Conservation (phyloP, 2,888 invertebrate species). For the Aphidoletes aphidimyza region DNA sequence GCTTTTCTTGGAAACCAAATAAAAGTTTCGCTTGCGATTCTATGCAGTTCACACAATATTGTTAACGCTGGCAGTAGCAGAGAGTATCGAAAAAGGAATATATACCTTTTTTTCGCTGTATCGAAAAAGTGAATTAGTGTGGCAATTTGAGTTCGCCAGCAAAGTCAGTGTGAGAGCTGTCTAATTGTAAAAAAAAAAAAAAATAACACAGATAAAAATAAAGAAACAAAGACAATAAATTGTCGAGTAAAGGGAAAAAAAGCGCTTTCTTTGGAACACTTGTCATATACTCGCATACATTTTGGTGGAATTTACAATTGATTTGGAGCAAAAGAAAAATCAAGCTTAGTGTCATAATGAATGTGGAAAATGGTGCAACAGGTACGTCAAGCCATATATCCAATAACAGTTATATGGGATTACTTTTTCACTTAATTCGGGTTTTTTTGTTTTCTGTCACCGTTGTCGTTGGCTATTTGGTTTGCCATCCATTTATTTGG, state of each 20-base stretch:
- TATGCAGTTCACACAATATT: conserved; percentile 34
- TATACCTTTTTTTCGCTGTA: neutral
- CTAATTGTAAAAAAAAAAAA: conserved; percentile 11
- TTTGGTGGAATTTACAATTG: neutral
- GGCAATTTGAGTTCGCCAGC: neutral
- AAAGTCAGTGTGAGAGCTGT: conserved; percentile 13
- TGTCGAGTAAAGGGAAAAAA: neutral
- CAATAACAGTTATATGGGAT: conserved; percentile 22
- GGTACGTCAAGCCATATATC: conserved; percentile 50
- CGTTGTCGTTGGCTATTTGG: neutral
- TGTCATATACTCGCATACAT: conserved; percentile 1
- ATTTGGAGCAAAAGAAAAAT: neutral
- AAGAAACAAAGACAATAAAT: neutral
- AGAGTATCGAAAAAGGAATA: conserved; percentile 25
- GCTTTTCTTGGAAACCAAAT: conserved; percentile 10
- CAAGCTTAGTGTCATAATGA: conserved; percentile 27
- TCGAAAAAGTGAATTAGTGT: conserved; percentile 40
- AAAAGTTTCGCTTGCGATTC: conserved; percentile 45
- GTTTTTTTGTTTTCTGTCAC: neutral
- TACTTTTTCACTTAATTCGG: neutral
- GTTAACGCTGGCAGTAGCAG: conserved; percentile 26
- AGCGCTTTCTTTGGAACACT: conserved; percentile 3
- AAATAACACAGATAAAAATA: neutral
- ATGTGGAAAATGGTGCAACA: conserved; percentile 55
- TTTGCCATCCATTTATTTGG: too few species aligned